Conservation (phyloP, 35 echinoderm and acorn worm species). For the Ophiothrix spiculata region DNA sequence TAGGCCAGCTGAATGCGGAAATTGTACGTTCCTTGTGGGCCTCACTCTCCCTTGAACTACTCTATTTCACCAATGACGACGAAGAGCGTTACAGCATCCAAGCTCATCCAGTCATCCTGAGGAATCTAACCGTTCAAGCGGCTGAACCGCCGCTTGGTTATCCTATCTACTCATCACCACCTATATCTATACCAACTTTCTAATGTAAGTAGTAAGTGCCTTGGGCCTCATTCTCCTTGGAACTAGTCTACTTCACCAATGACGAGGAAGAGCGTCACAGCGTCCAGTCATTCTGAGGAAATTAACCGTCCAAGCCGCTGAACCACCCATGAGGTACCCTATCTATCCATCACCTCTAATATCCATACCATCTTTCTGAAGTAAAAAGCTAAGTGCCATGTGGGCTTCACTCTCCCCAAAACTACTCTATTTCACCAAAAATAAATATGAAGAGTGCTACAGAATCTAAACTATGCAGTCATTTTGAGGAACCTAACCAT, state of each 20-base stretch:
- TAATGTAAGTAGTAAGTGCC: too few species aligned
- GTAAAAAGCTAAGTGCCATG: too few species aligned
- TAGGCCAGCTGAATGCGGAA: constrained; percentile 83
- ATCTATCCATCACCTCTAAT: constrained; percentile 87
- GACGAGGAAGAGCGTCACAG: constrained; percentile 98
- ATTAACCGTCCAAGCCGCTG: constrained; percentile 86
- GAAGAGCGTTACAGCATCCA: constrained; percentile 96
- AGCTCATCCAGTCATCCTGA: constrained; percentile 77
- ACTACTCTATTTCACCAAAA: too few species aligned
- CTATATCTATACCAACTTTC: constrained; percentile 71
- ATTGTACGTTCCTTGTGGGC: constrained; percentile 86
- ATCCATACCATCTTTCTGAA: constrained; percentile 62
- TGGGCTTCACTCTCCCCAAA: too few species aligned
- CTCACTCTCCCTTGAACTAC: constrained; percentile 70
- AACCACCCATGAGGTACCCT: constrained; percentile 91
- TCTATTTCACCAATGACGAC: constrained; percentile 99
- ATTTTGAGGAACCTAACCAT: too few species aligned
- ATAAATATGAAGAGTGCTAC: too few species aligned
- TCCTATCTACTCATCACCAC: constrained; percentile 87
- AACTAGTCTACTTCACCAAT: constrained; percentile 97
- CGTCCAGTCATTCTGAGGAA: constrained; percentile 83
- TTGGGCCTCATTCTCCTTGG: constrained; percentile 78
- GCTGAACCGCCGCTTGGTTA: constrained; percentile 96
- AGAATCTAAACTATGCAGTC: too few species aligned
- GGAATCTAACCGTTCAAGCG: constrained; percentile 88